Percentiles rank a stretch among this genome's conserved stretches.
Conservation (phyloP, 2,797 vertebrate species). For the Centropyge bicolor region DNA sequence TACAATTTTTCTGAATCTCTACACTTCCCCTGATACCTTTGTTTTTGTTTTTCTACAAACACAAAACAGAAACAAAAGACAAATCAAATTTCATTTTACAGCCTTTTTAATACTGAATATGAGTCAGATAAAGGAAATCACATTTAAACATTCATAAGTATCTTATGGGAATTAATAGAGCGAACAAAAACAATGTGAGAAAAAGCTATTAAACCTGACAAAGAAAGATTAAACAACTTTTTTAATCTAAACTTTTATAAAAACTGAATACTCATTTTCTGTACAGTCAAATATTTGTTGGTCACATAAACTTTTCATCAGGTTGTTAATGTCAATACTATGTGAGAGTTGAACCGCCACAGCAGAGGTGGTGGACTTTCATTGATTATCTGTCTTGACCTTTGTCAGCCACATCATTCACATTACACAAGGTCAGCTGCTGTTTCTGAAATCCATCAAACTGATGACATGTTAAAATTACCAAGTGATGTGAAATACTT, state of each 20-base stretch:
- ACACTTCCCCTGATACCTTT: neutral
- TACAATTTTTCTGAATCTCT: neutral
- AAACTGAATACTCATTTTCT: neutral
- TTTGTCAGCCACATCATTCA: conserved; percentile 16
- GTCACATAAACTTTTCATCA: neutral
- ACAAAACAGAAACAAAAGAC: neutral
- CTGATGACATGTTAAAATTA: neutral
- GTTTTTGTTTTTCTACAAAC: too few relatives aligned
- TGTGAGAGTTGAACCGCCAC: conserved; percentile 1
- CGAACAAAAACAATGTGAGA: neutral
- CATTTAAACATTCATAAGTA: neutral
- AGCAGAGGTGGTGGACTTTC: conserved; percentile 8
- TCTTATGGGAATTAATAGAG: neutral
- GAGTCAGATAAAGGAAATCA: neutral
- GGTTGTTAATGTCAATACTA: conserved; percentile 6
- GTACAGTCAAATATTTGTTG: neutral
- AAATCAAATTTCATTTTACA: neutral
- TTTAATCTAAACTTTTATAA: neutral
- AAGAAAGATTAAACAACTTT: neutral
- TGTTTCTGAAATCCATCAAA: conserved; percentile 11
- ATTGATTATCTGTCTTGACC: conserved; percentile 26
- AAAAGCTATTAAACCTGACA: neutral
- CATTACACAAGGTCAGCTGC: neutral
- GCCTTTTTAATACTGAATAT: neutral
- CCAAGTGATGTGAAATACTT: neutral